phyloP scores from a whole-genome alignment of 2,888 invertebrate genomes.

The Drosophila barbarae region DNA sequence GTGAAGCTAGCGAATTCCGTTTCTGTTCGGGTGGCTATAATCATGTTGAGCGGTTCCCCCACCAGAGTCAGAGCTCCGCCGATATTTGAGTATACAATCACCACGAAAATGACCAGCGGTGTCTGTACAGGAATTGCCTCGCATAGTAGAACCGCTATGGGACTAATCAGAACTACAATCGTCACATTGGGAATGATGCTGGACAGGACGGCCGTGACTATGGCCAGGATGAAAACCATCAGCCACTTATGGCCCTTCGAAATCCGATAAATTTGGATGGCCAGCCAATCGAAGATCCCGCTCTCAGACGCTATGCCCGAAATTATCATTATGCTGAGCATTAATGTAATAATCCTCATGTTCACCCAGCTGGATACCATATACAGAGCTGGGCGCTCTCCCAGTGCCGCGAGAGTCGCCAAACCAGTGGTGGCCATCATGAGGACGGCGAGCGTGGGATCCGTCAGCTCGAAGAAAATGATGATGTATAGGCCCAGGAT shows the following conservation, averaged over 20 bases:
- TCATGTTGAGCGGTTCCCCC: constrained; percentile 89
- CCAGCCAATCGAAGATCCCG: constrained; percentile 88
- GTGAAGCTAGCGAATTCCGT: constrained; percentile 87
- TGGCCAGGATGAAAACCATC: constrained; percentile 84
- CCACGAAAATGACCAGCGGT: constrained; percentile 89
- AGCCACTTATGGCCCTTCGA: constrained; percentile 87
- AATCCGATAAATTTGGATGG: constrained; percentile 84
- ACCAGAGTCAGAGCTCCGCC: constrained; percentile 94
- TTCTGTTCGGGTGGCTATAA: constrained; percentile 73
- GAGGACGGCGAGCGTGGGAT: constrained; percentile 76
- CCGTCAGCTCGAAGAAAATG: constrained; percentile 87
- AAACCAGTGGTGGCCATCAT: constrained; percentile 84
- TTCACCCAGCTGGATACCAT: constrained; percentile 88
- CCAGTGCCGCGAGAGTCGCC: constrained; percentile 84
- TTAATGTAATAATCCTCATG: constrained; percentile 84
- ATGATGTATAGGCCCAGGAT: constrained; percentile 88
- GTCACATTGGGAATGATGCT: constrained; percentile 89
- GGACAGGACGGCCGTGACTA: constrained; percentile 85
- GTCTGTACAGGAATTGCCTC: constrained; percentile 93
- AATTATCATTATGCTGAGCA: constrained; percentile 90
- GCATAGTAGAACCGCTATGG: constrained; percentile 88
- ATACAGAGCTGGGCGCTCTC: constrained; percentile 84
- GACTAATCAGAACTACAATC: constrained; percentile 87
- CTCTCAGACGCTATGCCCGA: constrained; percentile 88
- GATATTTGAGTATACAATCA: constrained; percentile 93